These are phyloP conservation scores for Ochotona curzoniae DNA, from an alignment of 2,113 vertebrate species.

Conservation along the genomic window DNA sequence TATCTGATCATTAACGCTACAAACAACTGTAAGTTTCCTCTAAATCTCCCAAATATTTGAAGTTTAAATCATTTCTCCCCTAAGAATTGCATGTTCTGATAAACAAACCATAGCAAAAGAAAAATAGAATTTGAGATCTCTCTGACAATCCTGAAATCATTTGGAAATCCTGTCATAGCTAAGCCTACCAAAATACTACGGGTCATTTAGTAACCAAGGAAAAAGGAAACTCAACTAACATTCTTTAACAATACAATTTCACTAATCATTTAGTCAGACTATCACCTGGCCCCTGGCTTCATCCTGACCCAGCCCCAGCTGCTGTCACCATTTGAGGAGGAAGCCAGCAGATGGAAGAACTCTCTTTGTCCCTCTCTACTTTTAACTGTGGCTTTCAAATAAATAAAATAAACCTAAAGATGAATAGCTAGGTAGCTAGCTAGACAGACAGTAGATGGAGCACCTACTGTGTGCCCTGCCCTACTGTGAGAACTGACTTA, in stretches of 20 bases:
- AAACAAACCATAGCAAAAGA: conserved; percentile 80
- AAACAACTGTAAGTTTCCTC: neutral
- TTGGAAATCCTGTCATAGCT: conserved; percentile 70
- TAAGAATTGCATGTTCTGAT: neutral
- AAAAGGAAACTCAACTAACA: neutral
- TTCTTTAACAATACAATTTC: neutral
- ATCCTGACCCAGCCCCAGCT: no score
- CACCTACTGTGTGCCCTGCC: neutral
- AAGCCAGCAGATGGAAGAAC: no score
- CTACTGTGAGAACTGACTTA: neutral
- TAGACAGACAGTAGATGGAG: neutral
- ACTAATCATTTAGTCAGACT: neutral
- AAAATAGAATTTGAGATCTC: conserved; percentile 76
- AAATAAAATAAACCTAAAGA: no score
- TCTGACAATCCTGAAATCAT: conserved; percentile 80
- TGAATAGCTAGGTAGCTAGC: no score
- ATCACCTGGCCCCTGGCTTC: neutral
- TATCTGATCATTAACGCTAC: neutral
- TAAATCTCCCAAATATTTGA: conserved; percentile 44
- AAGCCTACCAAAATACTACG: conserved; percentile 79
- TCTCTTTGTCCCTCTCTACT: no score
- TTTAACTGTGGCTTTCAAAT: no score
- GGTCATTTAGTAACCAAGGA: conserved; percentile 76
- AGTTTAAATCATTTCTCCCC: neutral
- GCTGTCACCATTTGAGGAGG: no score